Evolutionary conservation across 2,797 vertebrate genomes (phyloP).

Genomic region (Tadarida brasiliensis): DNA sequence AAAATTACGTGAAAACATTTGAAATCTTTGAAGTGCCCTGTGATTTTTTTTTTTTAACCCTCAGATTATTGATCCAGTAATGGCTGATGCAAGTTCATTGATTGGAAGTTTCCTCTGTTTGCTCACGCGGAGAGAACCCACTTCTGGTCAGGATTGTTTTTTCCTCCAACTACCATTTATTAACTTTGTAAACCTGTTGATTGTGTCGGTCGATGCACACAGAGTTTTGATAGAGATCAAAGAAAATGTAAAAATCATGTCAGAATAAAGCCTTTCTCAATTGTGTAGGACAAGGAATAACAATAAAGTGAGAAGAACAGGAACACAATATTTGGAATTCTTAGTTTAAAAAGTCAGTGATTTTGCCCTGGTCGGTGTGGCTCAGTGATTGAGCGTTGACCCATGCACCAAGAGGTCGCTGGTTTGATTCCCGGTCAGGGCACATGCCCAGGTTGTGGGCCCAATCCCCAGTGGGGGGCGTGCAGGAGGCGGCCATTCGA

Average conservation of each 20-base stretch:
- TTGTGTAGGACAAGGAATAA: not conserved
- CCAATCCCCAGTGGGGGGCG: too few species aligned
- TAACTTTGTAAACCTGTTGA: not conserved
- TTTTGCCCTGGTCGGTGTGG: too few species aligned
- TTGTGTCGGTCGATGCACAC: not conserved
- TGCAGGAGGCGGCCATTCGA: too few species aligned
- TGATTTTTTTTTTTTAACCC: not conserved
- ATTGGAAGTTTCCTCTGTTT: not conserved
- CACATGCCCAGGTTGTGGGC: too few species aligned
- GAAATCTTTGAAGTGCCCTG: not conserved
- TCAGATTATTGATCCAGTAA: not conserved
- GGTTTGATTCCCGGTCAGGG: too few species aligned
- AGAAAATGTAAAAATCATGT: not conserved
- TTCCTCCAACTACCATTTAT: not conserved
- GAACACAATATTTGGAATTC: not conserved
- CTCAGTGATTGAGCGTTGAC: too few species aligned
- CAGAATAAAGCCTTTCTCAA: not conserved
- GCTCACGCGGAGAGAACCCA: not conserved
- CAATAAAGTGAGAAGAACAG: not conserved
- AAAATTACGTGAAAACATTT: not conserved
- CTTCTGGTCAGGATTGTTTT: not conserved
- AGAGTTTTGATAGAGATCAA: not conserved
- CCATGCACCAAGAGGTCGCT: too few species aligned
- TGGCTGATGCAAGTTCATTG: not conserved
- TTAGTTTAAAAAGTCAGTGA: not conserved